Conservation (phyloP, 23 tunicate species). For the Ascidia mentula region DNA sequence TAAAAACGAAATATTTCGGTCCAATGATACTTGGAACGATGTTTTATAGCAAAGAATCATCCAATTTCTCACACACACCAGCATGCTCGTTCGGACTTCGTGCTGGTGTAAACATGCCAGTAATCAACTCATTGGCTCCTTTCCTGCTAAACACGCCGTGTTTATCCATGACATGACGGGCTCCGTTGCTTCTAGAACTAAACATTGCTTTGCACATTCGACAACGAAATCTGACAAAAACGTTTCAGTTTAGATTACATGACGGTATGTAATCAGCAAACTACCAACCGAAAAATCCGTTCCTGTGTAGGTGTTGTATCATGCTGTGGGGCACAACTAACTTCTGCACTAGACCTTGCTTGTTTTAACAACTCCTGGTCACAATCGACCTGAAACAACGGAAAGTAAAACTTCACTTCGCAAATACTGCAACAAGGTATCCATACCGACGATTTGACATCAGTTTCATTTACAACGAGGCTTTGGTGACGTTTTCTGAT, state of each 20-base stretch:
- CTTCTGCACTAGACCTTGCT: conserved; percentile 38
- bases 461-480: conserved; percentile 12
- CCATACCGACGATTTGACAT: conserved; percentile 48
- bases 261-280: not conserved
- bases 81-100: no score
- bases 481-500: conserved; percentile 70
- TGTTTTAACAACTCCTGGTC: conserved; percentile 47
- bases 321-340: not conserved
- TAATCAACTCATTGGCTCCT: conserved; percentile 56
- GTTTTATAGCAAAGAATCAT: no score
- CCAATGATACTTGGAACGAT: no score
- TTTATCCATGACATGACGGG: conserved; percentile 75
- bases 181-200: conserved; percentile 75
- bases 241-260: not conserved
- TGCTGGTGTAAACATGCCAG: not conserved
- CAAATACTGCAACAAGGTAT: not conserved
- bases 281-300: not conserved
- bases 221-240: conserved; percentile 45
- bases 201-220: conserved; percentile 70
- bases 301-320: not conserved
- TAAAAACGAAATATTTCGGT: no score
- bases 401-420: not conserved
- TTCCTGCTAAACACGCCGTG: conserved; percentile 54
- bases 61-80: no score
- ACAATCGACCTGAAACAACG: conserved; percentile 33